Base-by-base conservation (phyloP, 2,113 vertebrate species). In the Scolopax mira region DNA sequence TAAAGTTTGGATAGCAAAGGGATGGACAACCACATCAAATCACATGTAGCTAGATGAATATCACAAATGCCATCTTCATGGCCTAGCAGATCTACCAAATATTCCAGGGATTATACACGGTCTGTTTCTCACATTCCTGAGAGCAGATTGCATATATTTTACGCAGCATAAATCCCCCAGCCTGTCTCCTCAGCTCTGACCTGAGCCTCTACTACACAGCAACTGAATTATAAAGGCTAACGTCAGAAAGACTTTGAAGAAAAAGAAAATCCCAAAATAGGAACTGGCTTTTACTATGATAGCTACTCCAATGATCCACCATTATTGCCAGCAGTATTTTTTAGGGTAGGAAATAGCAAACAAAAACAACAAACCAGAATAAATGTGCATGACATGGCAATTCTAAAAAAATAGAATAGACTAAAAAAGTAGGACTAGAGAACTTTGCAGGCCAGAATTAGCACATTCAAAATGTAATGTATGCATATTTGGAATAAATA, bases 61-160 rank as follows among this genome's bases (percentile, higher is more conserved):
- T 54, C 75, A 84, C 69, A 84, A 86, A 65, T 81, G 65, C 54
- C 31, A 61, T 90, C 88, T 90, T 82, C 58, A 41, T 37, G 41
- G 73, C 49, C 77, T 84, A 64, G 49, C 65, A 92, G 69, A 90
- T 86, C 77, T 67, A 86, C 75, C 84, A 90, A 89, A 69, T 96
- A 96, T 89, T 86, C 69, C 72, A 92, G 57, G 77, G 72, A 95
- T 96, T 96, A 95, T 72, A 27, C 77, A 90, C 42, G 88, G 85
- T 93, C 96, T 93, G 92, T 73, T 96, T 95, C 61, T 28, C 92
- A 89, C 1, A 9, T 71, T 90, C 69, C 86, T 61, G 65, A 87
- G 81, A 86, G n/a, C 25, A 81, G 70, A 94, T 67, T 90, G 85
- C 77, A 57, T 23, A 9, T 18, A 89, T 75, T 94, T 85, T 77